Evolutionary conservation across 2,797 vertebrate species (phyloP).

Genomic region (Chrysocyon brachyurus): DNA sequence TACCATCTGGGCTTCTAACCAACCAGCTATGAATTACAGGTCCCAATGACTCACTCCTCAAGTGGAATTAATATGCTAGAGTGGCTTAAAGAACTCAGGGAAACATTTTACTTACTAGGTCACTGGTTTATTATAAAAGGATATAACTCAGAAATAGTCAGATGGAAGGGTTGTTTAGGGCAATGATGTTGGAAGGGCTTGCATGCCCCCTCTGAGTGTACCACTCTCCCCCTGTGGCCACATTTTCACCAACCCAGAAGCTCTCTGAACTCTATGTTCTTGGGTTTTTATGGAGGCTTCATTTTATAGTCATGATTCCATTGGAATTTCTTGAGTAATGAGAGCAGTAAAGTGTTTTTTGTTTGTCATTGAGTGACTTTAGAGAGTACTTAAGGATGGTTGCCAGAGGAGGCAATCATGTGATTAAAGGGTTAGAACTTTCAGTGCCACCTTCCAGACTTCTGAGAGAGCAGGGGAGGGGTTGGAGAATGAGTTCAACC

Average conservation of each 20-base stretch:
- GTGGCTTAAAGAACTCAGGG: background rate
- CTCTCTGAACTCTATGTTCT: background rate
- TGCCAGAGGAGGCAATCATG: background rate
- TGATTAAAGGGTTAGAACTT: background rate
- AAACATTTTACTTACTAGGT: background rate
- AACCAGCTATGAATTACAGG: background rate
- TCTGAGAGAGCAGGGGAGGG: background rate
- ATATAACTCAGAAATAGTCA: background rate
- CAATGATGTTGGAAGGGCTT: background rate
- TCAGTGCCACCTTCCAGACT: background rate
- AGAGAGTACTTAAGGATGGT: background rate
- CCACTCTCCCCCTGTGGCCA: background rate
- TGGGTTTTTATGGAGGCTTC: background rate
- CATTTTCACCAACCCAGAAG: background rate
- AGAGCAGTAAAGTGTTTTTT: background rate
- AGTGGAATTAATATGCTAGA: background rate
- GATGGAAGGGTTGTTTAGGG: background rate
- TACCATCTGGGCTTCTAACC: background rate
- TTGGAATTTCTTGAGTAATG: background rate
- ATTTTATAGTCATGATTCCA: background rate
- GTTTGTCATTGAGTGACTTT: background rate
- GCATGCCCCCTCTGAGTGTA: background rate
- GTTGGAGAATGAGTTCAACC: background rate
- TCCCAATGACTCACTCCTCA: background rate
- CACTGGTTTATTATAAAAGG: background rate